Base-by-base conservation (phyloP, 2,888 invertebrate genomes). In the Bugulina stolonifera region DNA sequence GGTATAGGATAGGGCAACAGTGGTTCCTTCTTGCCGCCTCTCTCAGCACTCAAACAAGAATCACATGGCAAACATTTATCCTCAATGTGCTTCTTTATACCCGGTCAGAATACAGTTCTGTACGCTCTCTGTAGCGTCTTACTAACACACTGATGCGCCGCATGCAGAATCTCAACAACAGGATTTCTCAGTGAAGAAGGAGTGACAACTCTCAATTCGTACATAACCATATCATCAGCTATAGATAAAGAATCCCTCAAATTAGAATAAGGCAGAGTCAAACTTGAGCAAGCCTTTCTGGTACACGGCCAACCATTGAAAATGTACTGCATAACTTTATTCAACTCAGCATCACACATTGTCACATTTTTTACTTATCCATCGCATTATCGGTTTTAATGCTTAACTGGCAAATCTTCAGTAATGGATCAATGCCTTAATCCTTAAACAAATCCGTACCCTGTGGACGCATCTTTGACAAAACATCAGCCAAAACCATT, bases 401-500 rank as follows among this genome's bases (percentile, higher is more conserved):
- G 5, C 5, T 23, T 3, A 55, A 10, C 22, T 10, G n/a, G 25
- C 55, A 55, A 23, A 25, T 23, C 3, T 10, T 18, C 55, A 55
- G n/a, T 18, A 55, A 23, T 3, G 55, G 55, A 25, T 55, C 55
- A 55, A 55, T 23, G 10, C 32, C 64, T n/a, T 29, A 34, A 32
- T 64, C 64, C 34, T 64, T 32, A 64, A 2, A 64, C 2, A 64
- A 10, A n/a, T 64, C 32, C 5, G 64, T 64, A 32, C n/a, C 32
- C 18, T 32, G 2, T 29, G 64, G 64, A 64, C 64, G 32, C 10
- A 32, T 2, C n/a, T 32, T 27, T 32, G 64, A 64, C 32, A 64
- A 64, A 29, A 32, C 32, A 27, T 64, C 64, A 14, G 64, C 64
- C n/a, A 64, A 32, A 27, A 64, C 18, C 29, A 25, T 64, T 64